A percentile compares a stretch with the other conserved stretches of the same genome.
phyloP scores from a whole-genome alignment of 2,113 vertebrate genomes.

The Pedionomus torquatus region DNA sequence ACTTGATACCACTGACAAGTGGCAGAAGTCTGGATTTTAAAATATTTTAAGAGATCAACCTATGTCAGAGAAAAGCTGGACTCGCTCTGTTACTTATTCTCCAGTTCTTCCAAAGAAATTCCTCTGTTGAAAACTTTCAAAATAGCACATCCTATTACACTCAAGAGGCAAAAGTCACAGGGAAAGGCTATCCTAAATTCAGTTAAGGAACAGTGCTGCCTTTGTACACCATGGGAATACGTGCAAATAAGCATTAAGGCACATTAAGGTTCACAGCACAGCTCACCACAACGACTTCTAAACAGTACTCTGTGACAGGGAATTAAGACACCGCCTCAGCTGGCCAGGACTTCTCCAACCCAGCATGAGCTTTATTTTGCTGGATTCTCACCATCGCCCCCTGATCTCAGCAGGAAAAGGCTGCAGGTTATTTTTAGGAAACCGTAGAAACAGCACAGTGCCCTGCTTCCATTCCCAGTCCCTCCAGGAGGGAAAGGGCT shows the following conservation, averaged over 20 bases:
- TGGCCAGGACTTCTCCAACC: background rate
- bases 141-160: background rate
- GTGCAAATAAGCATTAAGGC: background rate
- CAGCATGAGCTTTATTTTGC: background rate
- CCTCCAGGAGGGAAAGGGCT: background rate
- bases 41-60: background rate
- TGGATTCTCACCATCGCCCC: background rate
- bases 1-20: background rate
- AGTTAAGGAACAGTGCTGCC: background rate
- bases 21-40: background rate
- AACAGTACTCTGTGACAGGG: background rate
- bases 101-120: background rate
- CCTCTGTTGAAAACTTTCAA: background rate
- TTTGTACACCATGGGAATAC: background rate
- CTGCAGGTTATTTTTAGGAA: background rate
- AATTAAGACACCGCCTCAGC: fast-evolving
- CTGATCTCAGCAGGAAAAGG: background rate
- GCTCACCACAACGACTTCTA: fast-evolving
- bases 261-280: background rate
- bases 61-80: background rate
- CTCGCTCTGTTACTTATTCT: background rate
- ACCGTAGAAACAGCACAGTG: background rate
- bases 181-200: background rate
- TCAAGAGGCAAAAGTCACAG: background rate
- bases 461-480: background rate